Base-by-base conservation (phyloP, 1,140 invertebrate species). In the Phthorimaea operculella region DNA sequence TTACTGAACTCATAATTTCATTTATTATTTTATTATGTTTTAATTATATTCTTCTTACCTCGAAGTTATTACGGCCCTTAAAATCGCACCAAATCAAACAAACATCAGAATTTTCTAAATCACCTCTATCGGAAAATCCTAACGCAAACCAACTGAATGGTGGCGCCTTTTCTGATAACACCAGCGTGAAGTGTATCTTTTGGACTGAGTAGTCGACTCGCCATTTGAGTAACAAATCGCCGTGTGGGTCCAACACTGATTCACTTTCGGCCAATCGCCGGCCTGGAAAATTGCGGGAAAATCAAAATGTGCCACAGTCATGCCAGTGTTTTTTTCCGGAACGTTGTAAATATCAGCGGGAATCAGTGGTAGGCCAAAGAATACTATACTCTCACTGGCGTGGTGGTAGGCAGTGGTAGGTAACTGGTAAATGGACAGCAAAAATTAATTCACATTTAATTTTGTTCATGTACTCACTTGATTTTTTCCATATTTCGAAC, bases 51-150 rank as follows among this genome's bases (percentile, higher is more conserved):
- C 21, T 75, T 73, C 60, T 80, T 87, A 93, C 93, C 88, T 94
- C 88, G 66, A 94, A 88, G 62, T 90, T 87, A 51, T 89, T 80
- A 57, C 80, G 83, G 18, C 88, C 87, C 59, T 88, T 89, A 85
- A 89, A 90, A 70, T 93, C 90, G 4, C 87, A 86, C 92, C 93
- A 95, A 33, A 96, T 87, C 10, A 98, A 77, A 66, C 95, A 97
- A 58, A 95, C 90, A 87, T 98, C 97, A 1, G 95, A 93, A 42
- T 91, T 89, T 28, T 87, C 88, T 0, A 89, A 55, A 39, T 92
- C 87, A 4, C 97, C 97, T 62, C 95, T 91, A 72, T 97, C 91
- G 0, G 97, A 98, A 85, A 98, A 98, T 33, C 97, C 97, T 51
- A 98, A 70, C 2, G 94, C 93, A 61, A 97, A 91, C 94, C 94